phyloP scores from a whole-genome alignment of 2,113 vertebrate species.

The Chascanopsetta lugubris region DNA sequence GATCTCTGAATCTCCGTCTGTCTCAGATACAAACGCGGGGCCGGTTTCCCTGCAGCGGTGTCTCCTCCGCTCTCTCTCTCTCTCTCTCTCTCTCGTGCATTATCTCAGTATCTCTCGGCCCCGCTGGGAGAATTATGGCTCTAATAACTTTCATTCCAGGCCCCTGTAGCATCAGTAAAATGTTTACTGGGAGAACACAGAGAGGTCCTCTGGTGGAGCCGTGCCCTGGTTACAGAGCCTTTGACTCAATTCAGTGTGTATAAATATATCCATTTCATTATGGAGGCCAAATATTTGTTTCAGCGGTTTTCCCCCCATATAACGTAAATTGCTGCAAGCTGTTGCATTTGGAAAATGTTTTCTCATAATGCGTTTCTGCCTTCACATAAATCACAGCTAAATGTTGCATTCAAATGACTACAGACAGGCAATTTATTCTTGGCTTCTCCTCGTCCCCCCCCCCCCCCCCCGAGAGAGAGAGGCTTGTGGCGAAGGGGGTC shows the following conservation, averaged over 20 bases:
- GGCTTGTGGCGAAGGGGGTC: slow-evolving; percentile 59
- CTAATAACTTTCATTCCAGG: slow-evolving; percentile 71
- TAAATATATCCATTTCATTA: slow-evolving; percentile 84
- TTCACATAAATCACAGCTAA: slow-evolving; percentile 83
- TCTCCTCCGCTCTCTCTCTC: slow-evolving; percentile 6
- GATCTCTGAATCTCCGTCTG: slow-evolving; percentile 38
- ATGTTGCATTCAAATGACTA: slow-evolving; percentile 84
- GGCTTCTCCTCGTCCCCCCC: slow-evolving; percentile 57
- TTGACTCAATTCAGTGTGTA: slow-evolving; percentile 77
- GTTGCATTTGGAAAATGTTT: slow-evolving; percentile 83
- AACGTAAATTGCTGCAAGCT: slow-evolving; percentile 86
- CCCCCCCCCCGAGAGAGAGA: slow-evolving; percentile 52
- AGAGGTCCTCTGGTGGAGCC: slow-evolving; percentile 67
- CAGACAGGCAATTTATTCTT: slow-evolving; percentile 83
- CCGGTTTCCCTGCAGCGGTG: slow-evolving; percentile 31
- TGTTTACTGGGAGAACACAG: slow-evolving; percentile 71
- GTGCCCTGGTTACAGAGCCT: slow-evolving; percentile 71
- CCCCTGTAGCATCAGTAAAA: slow-evolving; percentile 74
- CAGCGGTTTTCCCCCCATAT: slow-evolving; percentile 82
- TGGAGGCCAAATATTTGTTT: slow-evolving; percentile 83
- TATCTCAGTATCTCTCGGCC: slow-evolving; percentile 60
- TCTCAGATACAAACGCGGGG: slow-evolving; percentile 51
- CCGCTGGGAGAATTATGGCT: slow-evolving; percentile 62
- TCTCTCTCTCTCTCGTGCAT: slow-evolving; percentile 48
- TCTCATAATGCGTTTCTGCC: slow-evolving; percentile 79